Percentiles rank a stretch among this genome's conserved stretches.
phyloP scores from a whole-genome alignment of 2,888 invertebrate species.

The Meganola albula region DNA sequence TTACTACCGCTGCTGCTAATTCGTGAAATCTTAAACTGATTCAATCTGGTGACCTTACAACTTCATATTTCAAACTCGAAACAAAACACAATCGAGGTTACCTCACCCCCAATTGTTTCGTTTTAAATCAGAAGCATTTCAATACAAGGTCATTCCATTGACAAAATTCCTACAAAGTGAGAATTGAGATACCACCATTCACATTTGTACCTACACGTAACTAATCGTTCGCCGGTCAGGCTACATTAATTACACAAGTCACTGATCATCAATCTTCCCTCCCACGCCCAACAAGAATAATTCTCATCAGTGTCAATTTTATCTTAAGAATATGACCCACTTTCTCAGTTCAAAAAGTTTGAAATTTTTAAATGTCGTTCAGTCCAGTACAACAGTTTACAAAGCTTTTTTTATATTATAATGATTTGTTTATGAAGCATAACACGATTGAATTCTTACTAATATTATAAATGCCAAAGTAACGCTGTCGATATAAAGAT shows the following conservation, averaged over 20 bases:
- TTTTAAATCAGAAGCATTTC: slow-evolving; percentile 5
- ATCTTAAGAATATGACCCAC: slow-evolving; percentile 32
- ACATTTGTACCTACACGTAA: slow-evolving; percentile 30
- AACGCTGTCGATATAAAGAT: too few species aligned
- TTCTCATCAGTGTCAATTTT: slow-evolving; percentile 52
- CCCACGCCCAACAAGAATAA: slow-evolving; percentile 32
- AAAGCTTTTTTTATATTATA: too few species aligned
- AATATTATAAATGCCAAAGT: too few species aligned
- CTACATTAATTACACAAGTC: slow-evolving; percentile 58
- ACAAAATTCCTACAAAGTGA: slow-evolving; percentile 1
- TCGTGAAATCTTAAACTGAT: not conserved
- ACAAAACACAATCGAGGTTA: not conserved
- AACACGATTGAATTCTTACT: too few species aligned
- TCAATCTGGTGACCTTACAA: too few species aligned
- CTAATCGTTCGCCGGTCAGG: slow-evolving; percentile 44
- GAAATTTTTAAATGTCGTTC: slow-evolving; percentile 13
- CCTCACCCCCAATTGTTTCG: too few species aligned
- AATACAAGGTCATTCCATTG: slow-evolving; percentile 15
- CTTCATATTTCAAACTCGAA: not conserved
- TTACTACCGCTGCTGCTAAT: too few species aligned
- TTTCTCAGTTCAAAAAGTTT: slow-evolving; percentile 14
- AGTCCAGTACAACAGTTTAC: slow-evolving; percentile 5
- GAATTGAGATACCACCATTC: slow-evolving; percentile 21
- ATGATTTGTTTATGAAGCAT: too few species aligned
- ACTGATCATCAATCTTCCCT: slow-evolving; percentile 57